Base-by-base conservation (phyloP, 2,888 invertebrate species). In the Dryococelus australis region DNA sequence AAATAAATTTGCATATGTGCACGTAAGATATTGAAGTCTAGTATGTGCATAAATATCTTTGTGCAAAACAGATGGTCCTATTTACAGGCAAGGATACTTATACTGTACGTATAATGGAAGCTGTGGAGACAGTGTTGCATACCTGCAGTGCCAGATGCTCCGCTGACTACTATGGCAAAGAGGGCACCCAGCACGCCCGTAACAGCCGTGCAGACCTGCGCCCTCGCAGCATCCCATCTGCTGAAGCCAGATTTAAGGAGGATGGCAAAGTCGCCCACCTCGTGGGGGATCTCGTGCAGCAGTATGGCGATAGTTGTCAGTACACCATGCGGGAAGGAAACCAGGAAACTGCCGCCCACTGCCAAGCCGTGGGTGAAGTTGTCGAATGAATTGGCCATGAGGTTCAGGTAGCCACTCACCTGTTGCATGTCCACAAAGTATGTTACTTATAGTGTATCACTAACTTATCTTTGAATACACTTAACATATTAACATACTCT, bases 291-390 rank as follows among this genome's bases (percentile, higher is more conserved):
- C 93, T 99, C 99, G 92, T 99, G 99, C 43, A 99, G 96, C 92
- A 96, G 93, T 91, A 98, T 99, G 85, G 99, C 99, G 91, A 98
- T 96, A 0, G 99, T 99, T 20, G 99, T 99, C 89, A 99, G 94
- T 16, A 97, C 92, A 0, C 99, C 99, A 87, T 98, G 96, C 91
- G 98, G 93, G 90, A 97, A 96, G 10, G 98, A 98, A 43, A 99
- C 97, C 86, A 99, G 94, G 93, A 99, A 99, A 28, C 99, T 98
- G 0, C 98, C 99, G n/a, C 98, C 99, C 16, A 99, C 97, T 0
- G 99, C 99, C 88, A 99, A 94, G 0, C 99, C 99, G 92, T 99
- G 99, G 0, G 99, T 99, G 93, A 99, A 99, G 93, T 99, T 99
- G 93, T 99, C 99, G 89, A 99, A 98, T 16, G 97, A 96, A 92